Conservation (phyloP, 2,888 invertebrate species). For the Leistus spinibarbis region DNA sequence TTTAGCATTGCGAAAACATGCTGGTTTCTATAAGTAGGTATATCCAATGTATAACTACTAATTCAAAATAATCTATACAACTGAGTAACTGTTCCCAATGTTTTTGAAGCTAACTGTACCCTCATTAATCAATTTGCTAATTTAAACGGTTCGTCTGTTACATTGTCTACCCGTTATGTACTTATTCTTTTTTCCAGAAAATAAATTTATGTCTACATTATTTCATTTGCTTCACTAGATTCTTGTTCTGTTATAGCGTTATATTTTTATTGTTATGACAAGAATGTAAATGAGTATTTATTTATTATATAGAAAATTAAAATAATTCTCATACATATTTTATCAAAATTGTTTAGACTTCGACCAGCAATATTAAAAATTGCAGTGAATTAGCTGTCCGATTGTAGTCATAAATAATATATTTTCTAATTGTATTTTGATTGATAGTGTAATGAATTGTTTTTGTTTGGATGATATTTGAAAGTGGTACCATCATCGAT, state of each 20-base stretch:
- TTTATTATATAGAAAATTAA: neutral
- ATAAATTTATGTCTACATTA: neutral
- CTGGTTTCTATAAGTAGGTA: neutral
- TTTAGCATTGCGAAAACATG: neutral
- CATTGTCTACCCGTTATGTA: constrained; percentile 21
- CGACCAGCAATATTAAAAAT: too few relatives aligned
- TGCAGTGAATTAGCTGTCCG: too few relatives aligned
- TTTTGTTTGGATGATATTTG: too few relatives aligned
- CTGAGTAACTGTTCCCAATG: neutral
- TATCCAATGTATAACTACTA: neutral
- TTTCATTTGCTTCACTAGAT: neutral
- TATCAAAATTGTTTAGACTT: neutral
- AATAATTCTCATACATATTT: neutral
- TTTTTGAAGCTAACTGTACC: constrained; percentile 27
- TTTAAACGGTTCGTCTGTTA: constrained; percentile 26
- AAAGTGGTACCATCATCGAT: too few relatives aligned
- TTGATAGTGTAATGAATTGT: too few relatives aligned
- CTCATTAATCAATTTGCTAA: constrained; percentile 30
- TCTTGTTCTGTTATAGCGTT: neutral
- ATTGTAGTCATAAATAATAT: too few relatives aligned
- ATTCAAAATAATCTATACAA: neutral
- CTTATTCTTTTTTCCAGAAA: neutral
- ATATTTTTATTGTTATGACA: too few relatives aligned
- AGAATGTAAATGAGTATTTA: neutral
- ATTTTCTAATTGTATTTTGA: too few relatives aligned